Percentiles rank a stretch among this genome's conserved stretches.
Evolutionary conservation across 2,888 invertebrate species (phyloP).

Genomic region (Oligia strigilis): DNA sequence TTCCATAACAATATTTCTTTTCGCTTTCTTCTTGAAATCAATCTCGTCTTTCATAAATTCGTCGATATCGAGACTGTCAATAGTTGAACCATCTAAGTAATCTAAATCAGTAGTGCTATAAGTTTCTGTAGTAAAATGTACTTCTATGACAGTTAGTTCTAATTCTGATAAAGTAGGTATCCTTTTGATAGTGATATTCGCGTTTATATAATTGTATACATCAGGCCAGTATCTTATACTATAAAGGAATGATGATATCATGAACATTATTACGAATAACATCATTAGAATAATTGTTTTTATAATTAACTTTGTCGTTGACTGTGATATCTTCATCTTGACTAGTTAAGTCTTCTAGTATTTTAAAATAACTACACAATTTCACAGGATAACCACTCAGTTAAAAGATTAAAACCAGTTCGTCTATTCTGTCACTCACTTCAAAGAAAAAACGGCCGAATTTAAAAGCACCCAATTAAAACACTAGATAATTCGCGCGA

Average conservation of each 20-base stretch:
- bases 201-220: slow-evolving; percentile 83
- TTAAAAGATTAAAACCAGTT: not conserved
- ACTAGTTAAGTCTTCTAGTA: not conserved
- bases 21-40: slow-evolving; percentile 62
- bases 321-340: slow-evolving; percentile 78
- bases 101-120: slow-evolving; percentile 74
- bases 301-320: slow-evolving; percentile 77
- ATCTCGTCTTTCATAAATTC: slow-evolving; percentile 74
- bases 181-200: slow-evolving; percentile 85
- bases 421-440: not conserved
- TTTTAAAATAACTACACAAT: not conserved
- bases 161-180: slow-evolving; percentile 85
- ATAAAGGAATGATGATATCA: slow-evolving; percentile 81
- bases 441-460: not conserved
- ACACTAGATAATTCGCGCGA: not conserved
- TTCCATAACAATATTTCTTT: slow-evolving; percentile 66
- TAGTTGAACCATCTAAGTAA: slow-evolving; percentile 71
- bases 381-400: not conserved
- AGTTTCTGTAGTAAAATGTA: slow-evolving; percentile 74
- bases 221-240: slow-evolving; percentile 86
- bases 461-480: not conserved
- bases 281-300: slow-evolving; percentile 79
- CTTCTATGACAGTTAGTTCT: slow-evolving; percentile 74
- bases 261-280: slow-evolving; percentile 78
- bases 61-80: slow-evolving; percentile 70